Percentiles rank a stretch among this genome's conserved stretches.
These are phyloP conservation scores for Hymenopus coronatus DNA, from an alignment of 2,888 invertebrate genomes.

Conservation along the genomic window DNA sequence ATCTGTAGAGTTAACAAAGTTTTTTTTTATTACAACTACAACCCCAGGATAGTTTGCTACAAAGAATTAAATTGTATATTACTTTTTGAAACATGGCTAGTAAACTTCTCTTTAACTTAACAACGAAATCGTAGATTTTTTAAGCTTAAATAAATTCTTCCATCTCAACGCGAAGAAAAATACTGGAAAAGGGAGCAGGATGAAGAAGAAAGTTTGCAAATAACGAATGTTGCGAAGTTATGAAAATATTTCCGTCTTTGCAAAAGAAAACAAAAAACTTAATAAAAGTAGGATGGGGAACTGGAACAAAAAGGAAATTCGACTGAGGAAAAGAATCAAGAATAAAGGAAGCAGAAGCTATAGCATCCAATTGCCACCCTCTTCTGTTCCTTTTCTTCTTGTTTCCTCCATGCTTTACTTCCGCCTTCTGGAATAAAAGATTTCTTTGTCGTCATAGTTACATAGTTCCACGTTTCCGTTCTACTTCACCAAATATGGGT, in stretches of 20 bases:
- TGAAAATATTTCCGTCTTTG: background rate
- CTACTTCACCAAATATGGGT: background rate
- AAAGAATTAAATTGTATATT: background rate
- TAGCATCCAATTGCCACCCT: background rate
- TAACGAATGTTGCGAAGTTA: constrained; percentile 3
- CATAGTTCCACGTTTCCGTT: background rate
- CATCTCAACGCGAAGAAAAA: background rate
- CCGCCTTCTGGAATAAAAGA: background rate
- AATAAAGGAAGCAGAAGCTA: background rate
- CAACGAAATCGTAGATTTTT: background rate
- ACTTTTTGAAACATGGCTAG: background rate
- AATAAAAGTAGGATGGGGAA: background rate
- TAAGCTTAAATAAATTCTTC: background rate
- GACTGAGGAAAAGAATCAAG: background rate
- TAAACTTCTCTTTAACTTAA: background rate
- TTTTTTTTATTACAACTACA: background rate
- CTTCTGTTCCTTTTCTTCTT: background rate
- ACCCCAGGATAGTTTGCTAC: background rate
- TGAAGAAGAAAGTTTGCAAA: background rate
- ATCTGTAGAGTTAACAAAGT: background rate
- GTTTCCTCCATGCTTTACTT: background rate
- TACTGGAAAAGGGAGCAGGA: background rate
- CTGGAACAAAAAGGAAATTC: background rate
- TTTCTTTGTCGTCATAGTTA: background rate
- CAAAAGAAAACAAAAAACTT: background rate